phyloP scores from a whole-genome alignment of 2,113 vertebrate species.

The Semicossyphus pulcher region DNA sequence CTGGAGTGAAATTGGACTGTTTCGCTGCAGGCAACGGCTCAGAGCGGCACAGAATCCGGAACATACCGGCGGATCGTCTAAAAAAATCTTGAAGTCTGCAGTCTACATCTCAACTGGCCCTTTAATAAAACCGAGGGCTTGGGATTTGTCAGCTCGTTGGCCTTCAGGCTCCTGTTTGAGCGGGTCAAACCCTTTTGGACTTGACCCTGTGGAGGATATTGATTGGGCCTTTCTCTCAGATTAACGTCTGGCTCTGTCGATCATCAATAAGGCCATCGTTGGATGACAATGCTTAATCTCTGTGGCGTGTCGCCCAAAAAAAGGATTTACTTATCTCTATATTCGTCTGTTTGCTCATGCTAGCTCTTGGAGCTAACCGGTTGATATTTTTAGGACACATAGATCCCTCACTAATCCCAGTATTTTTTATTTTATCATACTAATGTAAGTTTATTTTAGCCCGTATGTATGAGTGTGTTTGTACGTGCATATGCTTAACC shows the following conservation, averaged over 20 bases:
- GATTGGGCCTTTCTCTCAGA: constrained; percentile 67
- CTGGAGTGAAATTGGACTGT: too few relatives aligned
- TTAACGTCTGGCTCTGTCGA: constrained; percentile 59
- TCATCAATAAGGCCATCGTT: constrained; percentile 59
- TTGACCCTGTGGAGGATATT: constrained; percentile 59
- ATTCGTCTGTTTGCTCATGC: constrained; percentile 8
- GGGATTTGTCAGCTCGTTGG: constrained; percentile 58
- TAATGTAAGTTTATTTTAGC: background rate
- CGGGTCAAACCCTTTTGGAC: constrained; percentile 49
- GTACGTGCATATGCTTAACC: constrained; percentile 38
- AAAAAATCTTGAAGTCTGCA: too few relatives aligned
- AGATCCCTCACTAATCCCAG: too few relatives aligned
- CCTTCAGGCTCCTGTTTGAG: constrained; percentile 44
- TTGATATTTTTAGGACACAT: constrained; percentile 20
- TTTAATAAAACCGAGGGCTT: constrained; percentile 47
- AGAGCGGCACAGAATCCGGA: too few relatives aligned
- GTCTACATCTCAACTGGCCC: too few relatives aligned
- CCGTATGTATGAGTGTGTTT: background rate
- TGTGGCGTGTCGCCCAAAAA: constrained; percentile 38
- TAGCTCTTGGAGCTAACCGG: constrained; percentile 13
- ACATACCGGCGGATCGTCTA: too few relatives aligned
- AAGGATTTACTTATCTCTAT: constrained; percentile 47
- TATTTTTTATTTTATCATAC: background rate
- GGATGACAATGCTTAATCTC: constrained; percentile 58
- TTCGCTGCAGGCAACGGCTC: too few relatives aligned